phyloP scores from a whole-genome alignment of 2,797 vertebrate species.

The Selene dorsalis region DNA sequence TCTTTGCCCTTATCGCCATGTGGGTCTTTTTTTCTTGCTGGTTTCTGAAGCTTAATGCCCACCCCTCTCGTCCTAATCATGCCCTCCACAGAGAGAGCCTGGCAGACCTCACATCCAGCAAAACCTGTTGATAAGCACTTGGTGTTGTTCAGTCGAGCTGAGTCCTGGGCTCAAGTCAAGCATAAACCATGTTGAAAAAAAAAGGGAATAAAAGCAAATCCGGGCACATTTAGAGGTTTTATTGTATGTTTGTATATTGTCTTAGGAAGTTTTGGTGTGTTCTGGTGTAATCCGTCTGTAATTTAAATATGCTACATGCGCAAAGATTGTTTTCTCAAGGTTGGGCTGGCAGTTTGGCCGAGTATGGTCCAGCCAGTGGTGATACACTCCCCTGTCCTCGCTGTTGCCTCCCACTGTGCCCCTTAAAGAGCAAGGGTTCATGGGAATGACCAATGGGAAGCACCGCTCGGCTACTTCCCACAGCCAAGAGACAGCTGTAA shows the following conservation, averaged over 20 bases:
- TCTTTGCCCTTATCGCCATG: slow-evolving; percentile 73
- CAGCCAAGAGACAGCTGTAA: slow-evolving; percentile 95
- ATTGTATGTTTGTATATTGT: slow-evolving; percentile 14
- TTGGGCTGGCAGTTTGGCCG: slow-evolving; percentile 78
- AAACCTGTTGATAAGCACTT: slow-evolving; percentile 88
- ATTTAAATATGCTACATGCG: slow-evolving; percentile 22
- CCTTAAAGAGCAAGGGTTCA: slow-evolving; percentile 89
- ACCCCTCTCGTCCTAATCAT: slow-evolving; percentile 74
- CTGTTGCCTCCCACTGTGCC: slow-evolving; percentile 85
- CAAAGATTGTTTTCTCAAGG: slow-evolving; percentile 21
- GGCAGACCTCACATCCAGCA: slow-evolving; percentile 78
- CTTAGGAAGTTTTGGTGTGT: slow-evolving; percentile 1
- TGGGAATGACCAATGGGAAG: slow-evolving; percentile 97
- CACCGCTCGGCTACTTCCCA: slow-evolving; percentile 95
- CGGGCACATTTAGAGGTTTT: slow-evolving; percentile 1
- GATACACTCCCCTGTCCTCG: slow-evolving; percentile 81
- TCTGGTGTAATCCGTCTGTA: slow-evolving; percentile 11
- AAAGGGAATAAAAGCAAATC: slow-evolving; percentile 31
- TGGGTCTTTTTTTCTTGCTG: slow-evolving; percentile 68
- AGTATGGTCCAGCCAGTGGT: slow-evolving; percentile 67
- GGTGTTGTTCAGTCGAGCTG: slow-evolving; percentile 65
- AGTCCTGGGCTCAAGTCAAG: slow-evolving; percentile 45
- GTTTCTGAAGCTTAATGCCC: slow-evolving; percentile 66
- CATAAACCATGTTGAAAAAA: slow-evolving; percentile 29
- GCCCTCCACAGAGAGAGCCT: slow-evolving; percentile 70